Evolutionary conservation across 2,888 invertebrate species (phyloP), one percentile per base, ranked within the genome.

Genomic region (Brachypalpus laphriformis): DNA sequence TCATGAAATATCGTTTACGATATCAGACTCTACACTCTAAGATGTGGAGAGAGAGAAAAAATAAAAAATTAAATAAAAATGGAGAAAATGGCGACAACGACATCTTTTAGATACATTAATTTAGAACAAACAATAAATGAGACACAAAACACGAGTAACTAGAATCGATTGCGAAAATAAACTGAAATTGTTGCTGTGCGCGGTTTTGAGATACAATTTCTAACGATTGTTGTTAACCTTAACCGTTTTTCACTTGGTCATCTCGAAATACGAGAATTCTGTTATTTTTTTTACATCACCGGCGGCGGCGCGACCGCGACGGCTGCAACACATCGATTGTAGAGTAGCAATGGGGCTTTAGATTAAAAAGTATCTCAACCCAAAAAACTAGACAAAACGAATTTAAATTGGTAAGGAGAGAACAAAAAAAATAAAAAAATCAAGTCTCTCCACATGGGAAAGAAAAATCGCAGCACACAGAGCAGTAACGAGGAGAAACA

Each of bases 181-280:
- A 14, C 6, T 34, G 8, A 57, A 37, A 63, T 70, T 51, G 59
- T 28, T 68, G 68, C 61, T 51, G 37, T 34, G 63, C 51, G 57
- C 45, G 59, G 71, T 72, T 77, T 78, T 40, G 16, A 72, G 82
- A 47, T 72, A 65, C 34, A 77, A 66, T 71, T 76, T 82, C 8
- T 28, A 61, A 81, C 47, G 54, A 82, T 78, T 61, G 78, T 72
- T 82, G 66, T 82, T 78, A 59, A 72, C 78, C 82, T 82, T 82
- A 54, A 61, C 31, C 40, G 14, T 40, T 40, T 14, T 40, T 40
- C 77, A 77, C 51, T 61, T 9, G 34, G 42, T 51, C 20, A 20
- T 22, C 16, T 42, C 18, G 16, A 31, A 22, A 34, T 7, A 59
- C 47, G 9, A 31, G 16, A 22, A 34, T 74, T 63, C 3, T 61